Base-by-base conservation (phyloP, 2,113 vertebrate genomes). In the Barnardius zonarius region DNA sequence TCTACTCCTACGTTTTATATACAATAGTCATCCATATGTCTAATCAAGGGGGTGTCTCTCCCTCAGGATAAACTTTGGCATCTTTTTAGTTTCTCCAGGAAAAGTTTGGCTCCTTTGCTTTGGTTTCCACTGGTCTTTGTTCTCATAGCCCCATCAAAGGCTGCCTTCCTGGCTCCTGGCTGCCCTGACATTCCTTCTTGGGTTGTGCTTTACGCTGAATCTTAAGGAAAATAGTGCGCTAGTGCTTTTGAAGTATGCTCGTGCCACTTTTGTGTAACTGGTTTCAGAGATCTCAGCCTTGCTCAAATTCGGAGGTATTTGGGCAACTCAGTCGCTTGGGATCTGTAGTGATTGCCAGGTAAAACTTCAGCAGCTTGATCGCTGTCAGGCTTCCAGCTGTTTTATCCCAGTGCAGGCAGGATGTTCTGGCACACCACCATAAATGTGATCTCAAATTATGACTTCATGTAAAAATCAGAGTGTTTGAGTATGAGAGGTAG, bases 81-180 rank as follows among this genome's bases (percentile, higher is more conserved):
- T 86, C 70, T 94, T 85, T 94, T 61, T 69, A 52, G 48, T 83
- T 88, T 72, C 75, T 97, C 88, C 92, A 93, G 88, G 79, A 95
- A 90, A 90, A 90, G 44, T 77, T 86, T 90, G 92, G 66, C 90
- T 95, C 35, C n/a, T 61, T 2, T 48, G 77, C 88, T 89, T 61
- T 91, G 89, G 73, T 91, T 91, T 63, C 73, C 61, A 63, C 37
- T 52, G 66, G 3, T 84, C 46, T 80, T 69, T 59, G 75, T 74
- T 88, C 77, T 74, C 82, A 1, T 14, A 68, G 86, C 76, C 80
- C 88, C 95, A 91, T 77, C 95, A 57, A 74, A 86, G 48, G 80
- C 88, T 72, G 86, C 91, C 63, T 91, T 25, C 68, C 74, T 90
- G 88, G 69, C 83, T 93, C 37, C 68, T 55, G 30, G 11, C 83